A percentile compares a stretch with the other conserved stretches of the same genome.
Evolutionary conservation across 2,797 vertebrate genomes (phyloP).

Genomic region (Anableps anableps): DNA sequence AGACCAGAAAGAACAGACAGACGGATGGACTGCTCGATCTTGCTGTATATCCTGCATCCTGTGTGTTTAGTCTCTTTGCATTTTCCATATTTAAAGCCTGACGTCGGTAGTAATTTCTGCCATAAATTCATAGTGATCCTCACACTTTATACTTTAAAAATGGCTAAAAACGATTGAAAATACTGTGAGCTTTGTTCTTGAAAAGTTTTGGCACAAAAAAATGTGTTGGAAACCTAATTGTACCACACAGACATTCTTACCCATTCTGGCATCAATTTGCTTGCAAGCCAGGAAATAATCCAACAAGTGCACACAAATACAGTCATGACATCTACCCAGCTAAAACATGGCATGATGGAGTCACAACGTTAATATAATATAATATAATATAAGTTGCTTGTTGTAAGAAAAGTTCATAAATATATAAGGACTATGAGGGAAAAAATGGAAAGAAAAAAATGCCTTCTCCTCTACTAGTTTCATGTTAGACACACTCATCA

Average conservation of each 20-base stretch:
- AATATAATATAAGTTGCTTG: background rate
- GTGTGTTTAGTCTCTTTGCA: background rate
- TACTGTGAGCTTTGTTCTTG: background rate
- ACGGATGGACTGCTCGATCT: background rate
- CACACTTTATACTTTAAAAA: background rate
- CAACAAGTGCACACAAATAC: slow-evolving; percentile 17
- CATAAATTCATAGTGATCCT: background rate
- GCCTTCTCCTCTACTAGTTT: slow-evolving; percentile 37
- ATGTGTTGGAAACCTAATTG: background rate
- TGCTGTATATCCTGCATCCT: background rate
- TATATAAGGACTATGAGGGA: background rate
- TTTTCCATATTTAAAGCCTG: background rate
- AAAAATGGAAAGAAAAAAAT: background rate
- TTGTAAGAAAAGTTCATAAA: background rate
- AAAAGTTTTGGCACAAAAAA: background rate
- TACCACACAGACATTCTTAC: background rate
- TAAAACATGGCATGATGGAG: background rate
- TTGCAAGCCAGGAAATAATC: slow-evolving; percentile 8
- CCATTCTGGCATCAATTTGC: slow-evolving; percentile 6
- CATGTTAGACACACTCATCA: slow-evolving; percentile 58
- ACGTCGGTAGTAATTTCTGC: background rate
- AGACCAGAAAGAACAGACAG: background rate
- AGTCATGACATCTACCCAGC: background rate
- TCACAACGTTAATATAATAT: background rate
- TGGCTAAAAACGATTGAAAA: background rate